Percentiles rank a stretch among this genome's conserved stretches.
Evolutionary conservation across 2,888 invertebrate species (phyloP).

Genomic region (Smittia sp.): DNA sequence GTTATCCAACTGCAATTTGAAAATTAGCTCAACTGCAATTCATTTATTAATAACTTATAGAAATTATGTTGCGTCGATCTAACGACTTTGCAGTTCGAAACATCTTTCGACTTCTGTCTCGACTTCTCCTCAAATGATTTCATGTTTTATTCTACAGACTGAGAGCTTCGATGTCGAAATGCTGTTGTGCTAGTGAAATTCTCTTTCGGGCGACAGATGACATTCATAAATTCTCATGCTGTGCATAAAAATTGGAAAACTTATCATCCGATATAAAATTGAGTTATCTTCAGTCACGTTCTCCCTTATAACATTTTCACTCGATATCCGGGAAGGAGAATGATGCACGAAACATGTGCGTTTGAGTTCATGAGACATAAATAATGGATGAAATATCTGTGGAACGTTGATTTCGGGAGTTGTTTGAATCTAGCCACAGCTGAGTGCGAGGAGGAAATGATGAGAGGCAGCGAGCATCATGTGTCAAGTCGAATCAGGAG

Average conservation of each 20-base stretch:
- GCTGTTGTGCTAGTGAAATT: background rate
- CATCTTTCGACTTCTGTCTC: background rate
- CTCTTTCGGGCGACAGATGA: background rate
- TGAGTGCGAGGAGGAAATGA: too few species aligned
- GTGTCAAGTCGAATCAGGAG: too few species aligned
- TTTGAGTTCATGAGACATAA: background rate
- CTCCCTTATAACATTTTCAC: background rate
- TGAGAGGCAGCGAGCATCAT: too few species aligned
- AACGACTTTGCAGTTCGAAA: background rate
- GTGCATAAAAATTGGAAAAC: slow-evolving; percentile 3
- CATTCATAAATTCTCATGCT: background rate
- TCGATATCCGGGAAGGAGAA: background rate
- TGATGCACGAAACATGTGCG: background rate
- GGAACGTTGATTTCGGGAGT: background rate
- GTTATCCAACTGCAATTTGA: too few species aligned
- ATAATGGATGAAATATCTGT: background rate
- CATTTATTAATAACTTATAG: too few species aligned
- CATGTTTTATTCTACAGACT: background rate
- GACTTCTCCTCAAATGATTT: background rate
- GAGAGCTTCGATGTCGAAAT: background rate
- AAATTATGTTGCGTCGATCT: too few species aligned
- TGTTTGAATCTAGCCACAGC: too few species aligned
- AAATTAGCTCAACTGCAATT: too few species aligned
- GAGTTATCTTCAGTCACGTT: slow-evolving; percentile 4
- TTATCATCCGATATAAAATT: background rate